Evolutionary conservation across 23 tunicate species (phyloP).

Genomic region (Trididemnum miniatum): DNA sequence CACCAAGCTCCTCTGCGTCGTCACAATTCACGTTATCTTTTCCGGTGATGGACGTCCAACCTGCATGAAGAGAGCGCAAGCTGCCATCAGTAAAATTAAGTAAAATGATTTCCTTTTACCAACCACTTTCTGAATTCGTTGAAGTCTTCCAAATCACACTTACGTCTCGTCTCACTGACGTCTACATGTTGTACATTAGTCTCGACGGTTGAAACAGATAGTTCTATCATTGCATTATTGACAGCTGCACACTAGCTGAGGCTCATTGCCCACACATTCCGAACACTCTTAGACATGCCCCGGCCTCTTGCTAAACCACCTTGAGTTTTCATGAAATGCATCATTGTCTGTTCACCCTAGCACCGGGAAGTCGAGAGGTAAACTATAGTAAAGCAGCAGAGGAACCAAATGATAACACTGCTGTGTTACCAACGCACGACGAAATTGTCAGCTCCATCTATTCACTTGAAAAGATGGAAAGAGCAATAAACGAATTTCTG

Average conservation of each 20-base stretch:
- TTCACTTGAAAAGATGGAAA: too few species aligned
- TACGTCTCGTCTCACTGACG: background rate
- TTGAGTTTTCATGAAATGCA: background rate
- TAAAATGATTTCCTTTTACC: background rate
- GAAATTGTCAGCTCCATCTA: too few species aligned
- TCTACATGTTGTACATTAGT: background rate
- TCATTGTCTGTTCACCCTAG: background rate
- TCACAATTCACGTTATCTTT: background rate
- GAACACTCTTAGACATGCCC: background rate
- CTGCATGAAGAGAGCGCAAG: background rate
- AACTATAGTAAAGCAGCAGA: too few species aligned
- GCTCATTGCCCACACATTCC: background rate
- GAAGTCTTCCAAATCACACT: background rate
- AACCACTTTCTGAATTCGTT: background rate
- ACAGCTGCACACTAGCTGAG: too few species aligned
- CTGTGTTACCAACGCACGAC: too few species aligned
- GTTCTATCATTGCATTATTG: background rate
- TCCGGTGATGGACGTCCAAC: background rate
- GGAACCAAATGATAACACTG: too few species aligned
- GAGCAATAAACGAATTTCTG: too few species aligned
- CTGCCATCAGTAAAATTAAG: background rate
- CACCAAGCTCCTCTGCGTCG: background rate
- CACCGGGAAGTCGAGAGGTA: too few species aligned
- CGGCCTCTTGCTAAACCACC: constrained; percentile 6
- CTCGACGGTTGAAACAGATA: background rate